Percentiles rank a stretch among this genome's conserved stretches.
phyloP scores from a whole-genome alignment of 2,797 vertebrate species.

The Pelobates cultripes region DNA sequence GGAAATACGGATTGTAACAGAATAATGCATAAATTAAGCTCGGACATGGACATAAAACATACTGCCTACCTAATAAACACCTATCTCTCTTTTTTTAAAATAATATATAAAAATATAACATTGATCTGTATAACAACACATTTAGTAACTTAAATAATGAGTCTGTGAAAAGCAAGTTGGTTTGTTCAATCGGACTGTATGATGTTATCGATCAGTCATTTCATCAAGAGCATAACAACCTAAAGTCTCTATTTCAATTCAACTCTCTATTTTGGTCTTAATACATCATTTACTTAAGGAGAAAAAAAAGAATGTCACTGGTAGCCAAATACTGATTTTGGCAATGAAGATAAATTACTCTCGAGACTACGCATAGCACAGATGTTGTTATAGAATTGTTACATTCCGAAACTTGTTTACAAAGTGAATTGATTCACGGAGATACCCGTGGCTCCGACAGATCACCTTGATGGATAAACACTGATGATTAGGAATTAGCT shows the following conservation, averaged over 20 bases:
- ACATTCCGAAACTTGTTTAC: neutral
- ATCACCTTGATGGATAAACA: neutral
- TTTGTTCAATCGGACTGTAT: neutral
- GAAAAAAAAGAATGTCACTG: neutral
- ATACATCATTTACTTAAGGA: neutral
- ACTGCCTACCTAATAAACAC: slow-evolving; percentile 13
- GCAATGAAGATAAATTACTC: neutral
- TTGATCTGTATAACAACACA: slow-evolving; percentile 27
- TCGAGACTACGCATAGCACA: neutral
- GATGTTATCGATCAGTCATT: too few relatives aligned
- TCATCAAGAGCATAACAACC: too few relatives aligned
- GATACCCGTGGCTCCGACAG: neutral
- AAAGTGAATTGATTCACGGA: neutral
- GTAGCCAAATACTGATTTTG: neutral
- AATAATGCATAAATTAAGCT: too few relatives aligned
- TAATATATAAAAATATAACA: slow-evolving; percentile 50
- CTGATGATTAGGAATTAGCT: neutral
- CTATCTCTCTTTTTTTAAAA: slow-evolving; percentile 24
- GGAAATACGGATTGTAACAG: neutral
- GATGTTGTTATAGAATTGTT: neutral
- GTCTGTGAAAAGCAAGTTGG: neutral
- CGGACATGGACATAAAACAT: too few relatives aligned
- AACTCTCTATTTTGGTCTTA: neutral
- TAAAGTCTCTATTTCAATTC: neutral
- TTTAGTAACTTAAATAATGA: slow-evolving; percentile 17